Percentiles rank a stretch among this genome's conserved stretches.
Evolutionary conservation across 37 sponge, comb jelly and placozoan genomes (phyloP).

Genomic region (Ianthella basta): DNA sequence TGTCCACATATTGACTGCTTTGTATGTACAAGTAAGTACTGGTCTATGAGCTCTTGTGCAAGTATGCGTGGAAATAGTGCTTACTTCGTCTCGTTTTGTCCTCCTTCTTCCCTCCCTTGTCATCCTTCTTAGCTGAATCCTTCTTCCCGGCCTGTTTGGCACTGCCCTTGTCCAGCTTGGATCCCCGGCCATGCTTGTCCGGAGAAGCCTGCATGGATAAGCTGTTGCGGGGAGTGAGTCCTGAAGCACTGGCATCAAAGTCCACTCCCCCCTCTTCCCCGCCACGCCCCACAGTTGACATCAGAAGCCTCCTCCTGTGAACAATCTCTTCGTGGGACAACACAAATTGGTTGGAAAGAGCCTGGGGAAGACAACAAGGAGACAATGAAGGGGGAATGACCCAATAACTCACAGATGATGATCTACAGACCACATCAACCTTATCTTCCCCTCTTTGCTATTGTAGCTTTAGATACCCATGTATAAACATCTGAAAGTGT

Average conservation of each 20-base stretch:
- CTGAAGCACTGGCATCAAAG: not conserved
- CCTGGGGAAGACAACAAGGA: too few species aligned
- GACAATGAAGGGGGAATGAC: too few species aligned
- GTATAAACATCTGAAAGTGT: too few species aligned
- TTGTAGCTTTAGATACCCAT: too few species aligned
- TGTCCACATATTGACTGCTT: too few species aligned
- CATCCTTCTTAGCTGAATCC: slow-evolving; percentile 35
- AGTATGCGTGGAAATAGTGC: not conserved
- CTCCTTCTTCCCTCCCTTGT: slow-evolving; percentile 28
- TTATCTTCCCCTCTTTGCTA: too few species aligned
- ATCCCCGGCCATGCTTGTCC: slow-evolving; percentile 6
- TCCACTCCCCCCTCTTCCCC: slow-evolving; percentile 34
- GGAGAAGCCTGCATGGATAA: not conserved
- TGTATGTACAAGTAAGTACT: too few species aligned
- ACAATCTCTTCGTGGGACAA: slow-evolving; percentile 74
- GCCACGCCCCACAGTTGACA: not conserved
- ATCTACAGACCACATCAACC: too few species aligned
- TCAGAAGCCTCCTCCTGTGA: slow-evolving; percentile 42
- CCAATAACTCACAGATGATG: not conserved
- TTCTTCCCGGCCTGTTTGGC: slow-evolving; percentile 16
- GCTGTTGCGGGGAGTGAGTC: not conserved
- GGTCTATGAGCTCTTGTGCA: too few species aligned
- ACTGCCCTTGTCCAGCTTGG: slow-evolving; percentile 32
- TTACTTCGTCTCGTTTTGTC: not conserved
- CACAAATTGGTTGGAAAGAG: slow-evolving; percentile 31